phyloP scores from a whole-genome alignment of 2,888 invertebrate genomes.

The Steinernema carpocapsae region DNA sequence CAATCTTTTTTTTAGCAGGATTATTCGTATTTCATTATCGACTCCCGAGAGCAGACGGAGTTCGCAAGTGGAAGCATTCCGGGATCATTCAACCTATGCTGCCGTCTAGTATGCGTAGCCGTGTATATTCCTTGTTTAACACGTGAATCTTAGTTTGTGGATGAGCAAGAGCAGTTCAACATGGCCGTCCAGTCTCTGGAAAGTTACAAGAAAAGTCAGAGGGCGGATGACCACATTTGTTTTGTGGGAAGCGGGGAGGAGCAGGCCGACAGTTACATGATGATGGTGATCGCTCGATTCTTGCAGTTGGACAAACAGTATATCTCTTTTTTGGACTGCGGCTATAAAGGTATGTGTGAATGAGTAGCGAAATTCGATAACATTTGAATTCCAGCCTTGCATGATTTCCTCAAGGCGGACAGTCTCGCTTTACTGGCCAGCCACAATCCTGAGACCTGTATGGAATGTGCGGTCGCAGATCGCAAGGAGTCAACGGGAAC shows the following conservation, averaged over 20 bases:
- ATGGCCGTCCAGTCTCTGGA: constrained; percentile 90
- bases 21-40: constrained; percentile 86
- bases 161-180: constrained; percentile 90
- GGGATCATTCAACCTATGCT: constrained; percentile 96
- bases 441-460: constrained; percentile 81
- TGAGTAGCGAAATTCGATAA: neutral
- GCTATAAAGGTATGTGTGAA: constrained; percentile 76
- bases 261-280: constrained; percentile 72
- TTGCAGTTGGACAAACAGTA: constrained; percentile 89
- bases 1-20: constrained; percentile 8
- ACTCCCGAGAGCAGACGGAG: constrained; percentile 93
- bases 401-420: constrained; percentile 77
- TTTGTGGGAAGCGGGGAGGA: constrained; percentile 87
- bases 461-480: constrained; percentile 75
- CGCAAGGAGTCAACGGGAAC: constrained; percentile 35
- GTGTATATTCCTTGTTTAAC: neutral
- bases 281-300: constrained; percentile 95
- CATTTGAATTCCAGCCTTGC: constrained; percentile 69
- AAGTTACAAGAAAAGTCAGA: constrained; percentile 78
- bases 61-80: constrained; percentile 95
- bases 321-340: constrained; percentile 88
- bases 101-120: constrained; percentile 77
- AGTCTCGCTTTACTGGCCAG: constrained; percentile 83
- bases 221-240: constrained; percentile 78
- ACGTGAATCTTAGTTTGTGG: constrained; percentile 78